Evolutionary conservation across 2,797 vertebrate genomes (phyloP).

Genomic region (Coracias cyanogaster): DNA sequence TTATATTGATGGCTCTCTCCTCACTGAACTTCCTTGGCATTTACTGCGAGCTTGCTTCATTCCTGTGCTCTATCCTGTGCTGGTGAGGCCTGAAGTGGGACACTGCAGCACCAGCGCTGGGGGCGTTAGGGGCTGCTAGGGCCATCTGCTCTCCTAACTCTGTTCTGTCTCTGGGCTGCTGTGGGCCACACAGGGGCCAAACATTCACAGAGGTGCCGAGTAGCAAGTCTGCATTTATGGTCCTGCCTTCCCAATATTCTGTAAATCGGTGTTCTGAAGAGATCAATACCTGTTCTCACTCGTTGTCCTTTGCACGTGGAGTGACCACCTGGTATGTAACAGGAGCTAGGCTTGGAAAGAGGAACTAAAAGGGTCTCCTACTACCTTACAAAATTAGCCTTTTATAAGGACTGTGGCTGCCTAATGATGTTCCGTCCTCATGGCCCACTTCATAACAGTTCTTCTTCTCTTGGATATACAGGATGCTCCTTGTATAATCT

Average conservation of each 20-base stretch:
- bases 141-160: background rate
- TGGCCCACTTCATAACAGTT: background rate
- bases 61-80: background rate
- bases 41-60: background rate
- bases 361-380: background rate
- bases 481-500: background rate
- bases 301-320: accelerated
- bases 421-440: background rate
- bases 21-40: background rate
- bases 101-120: background rate
- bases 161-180: background rate
- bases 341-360: background rate
- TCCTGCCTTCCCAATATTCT: background rate
- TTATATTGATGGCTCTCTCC: background rate
- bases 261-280: background rate
- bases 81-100: background rate
- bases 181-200: accelerated
- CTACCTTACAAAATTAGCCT: background rate
- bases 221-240: accelerated
- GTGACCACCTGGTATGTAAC: background rate
- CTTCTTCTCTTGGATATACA: background rate
- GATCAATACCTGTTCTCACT: background rate
- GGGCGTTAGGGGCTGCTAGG: background rate
- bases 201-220: background rate
- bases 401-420: background rate